Conservation (phyloP, 2,113 vertebrate genomes). For the Notechis scutatus region DNA sequence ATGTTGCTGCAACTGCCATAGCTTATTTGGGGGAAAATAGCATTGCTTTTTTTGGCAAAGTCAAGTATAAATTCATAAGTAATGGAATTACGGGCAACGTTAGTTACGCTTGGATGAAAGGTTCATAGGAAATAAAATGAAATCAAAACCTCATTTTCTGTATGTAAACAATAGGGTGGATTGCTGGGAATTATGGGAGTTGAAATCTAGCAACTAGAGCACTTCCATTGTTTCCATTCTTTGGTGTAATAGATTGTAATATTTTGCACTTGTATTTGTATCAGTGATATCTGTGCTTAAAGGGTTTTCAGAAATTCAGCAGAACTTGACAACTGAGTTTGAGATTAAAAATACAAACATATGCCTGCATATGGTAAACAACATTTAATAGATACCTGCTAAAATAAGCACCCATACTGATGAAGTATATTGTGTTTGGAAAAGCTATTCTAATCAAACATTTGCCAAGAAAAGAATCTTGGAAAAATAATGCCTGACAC, state of each 20-base stretch:
- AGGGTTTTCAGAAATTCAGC: not conserved
- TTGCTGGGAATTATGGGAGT: not conserved
- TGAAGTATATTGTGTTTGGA: slow-evolving; percentile 28
- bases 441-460: not conserved
- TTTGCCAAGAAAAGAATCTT: not conserved
- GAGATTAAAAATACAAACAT: not conserved
- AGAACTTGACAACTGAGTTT: not conserved
- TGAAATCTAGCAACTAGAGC: too few species aligned
- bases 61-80: not conserved
- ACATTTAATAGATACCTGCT: not conserved
- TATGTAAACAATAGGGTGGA: not conserved
- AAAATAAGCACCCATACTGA: slow-evolving; percentile 22
- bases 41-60: not conserved
- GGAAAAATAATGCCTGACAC: not conserved
- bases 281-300: not conserved
- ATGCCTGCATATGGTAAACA: not conserved
- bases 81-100: not conserved
- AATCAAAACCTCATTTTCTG: not conserved
- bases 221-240: not conserved
- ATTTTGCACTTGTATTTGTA: not conserved
- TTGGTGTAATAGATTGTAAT: not conserved
- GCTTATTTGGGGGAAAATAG: not conserved
- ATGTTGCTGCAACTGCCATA: not conserved
- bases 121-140: not conserved
- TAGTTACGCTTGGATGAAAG: not conserved